Base-by-base conservation (phyloP, 2,797 vertebrate species). In the Acipenser oxyrinchus region DNA sequence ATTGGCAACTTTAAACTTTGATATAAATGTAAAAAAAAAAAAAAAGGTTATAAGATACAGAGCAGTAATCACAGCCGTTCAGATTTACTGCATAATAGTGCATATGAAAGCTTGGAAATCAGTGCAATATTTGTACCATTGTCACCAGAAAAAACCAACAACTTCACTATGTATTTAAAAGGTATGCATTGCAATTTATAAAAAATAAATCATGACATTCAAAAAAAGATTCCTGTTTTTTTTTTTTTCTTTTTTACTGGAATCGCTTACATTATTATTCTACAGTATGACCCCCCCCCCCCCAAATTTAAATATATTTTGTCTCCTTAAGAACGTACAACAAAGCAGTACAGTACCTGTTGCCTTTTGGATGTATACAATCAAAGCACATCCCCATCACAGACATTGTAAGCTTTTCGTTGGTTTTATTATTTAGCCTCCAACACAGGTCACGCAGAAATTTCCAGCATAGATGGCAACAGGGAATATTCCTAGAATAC, bases 301-400 rank as follows among this genome's bases (percentile, higher is more conserved):
- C 37, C 37, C 49, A 63, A 69, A 60, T 49, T 67, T 58, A 66
- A 10, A 50, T 15, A 52, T 58, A 57, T 66, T 62, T 23, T 60
- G 59, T 15, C 59, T 62, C 10, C 1, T 6, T 5, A 64, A 64
- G 10, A 13, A 1, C 11, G 5, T 6, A 64, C 13, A 65, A 64
- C 60, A 15, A 61, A 60, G 51, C 23, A 68, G 72, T 68, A 66
- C 76, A 82, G 68, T 91, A 94, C 91, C 93, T 93, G 85, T 68
- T 80, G 71, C 70, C 73, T 82, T 89, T 89, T 6, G 65, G 78
- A 73, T 78, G 81, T 73, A 88, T 79, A 73, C 87, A 92, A 12
- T 68, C 83, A 71, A 90, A 88, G 82, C 85, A 86, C 67, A 86
- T 71, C 0, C 82, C 87, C 81, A 83, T 81, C 81, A 91, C 67